A percentile compares a stretch with the other conserved stretches of the same genome.
These are phyloP conservation scores for Mastacembelus armatus DNA, from an alignment of 2,797 vertebrate genomes.

Conservation along the genomic window DNA sequence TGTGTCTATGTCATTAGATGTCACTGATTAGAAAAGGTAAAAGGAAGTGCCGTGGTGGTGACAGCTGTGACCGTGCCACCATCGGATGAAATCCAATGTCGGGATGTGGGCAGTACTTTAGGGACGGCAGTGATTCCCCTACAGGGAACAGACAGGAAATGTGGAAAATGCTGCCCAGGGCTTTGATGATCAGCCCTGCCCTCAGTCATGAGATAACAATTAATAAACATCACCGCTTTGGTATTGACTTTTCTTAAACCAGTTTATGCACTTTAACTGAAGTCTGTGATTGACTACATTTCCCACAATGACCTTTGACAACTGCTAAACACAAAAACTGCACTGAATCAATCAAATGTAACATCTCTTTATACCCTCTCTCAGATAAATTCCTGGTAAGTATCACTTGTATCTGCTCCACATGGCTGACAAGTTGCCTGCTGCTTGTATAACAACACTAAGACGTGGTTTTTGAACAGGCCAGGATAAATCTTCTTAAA, in stretches of 20 bases:
- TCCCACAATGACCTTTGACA: neutral
- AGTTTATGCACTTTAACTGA: neutral
- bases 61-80: conserved; percentile 36
- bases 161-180: conserved; percentile 33
- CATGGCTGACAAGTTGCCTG: conserved; percentile 17
- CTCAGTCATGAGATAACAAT: neutral
- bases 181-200: conserved; percentile 38
- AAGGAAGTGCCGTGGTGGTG: conserved; percentile 5
- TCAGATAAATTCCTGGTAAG: conserved; percentile 12
- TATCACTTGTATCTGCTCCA: neutral
- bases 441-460: conserved; percentile 45
- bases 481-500: conserved; percentile 55
- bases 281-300: neutral
- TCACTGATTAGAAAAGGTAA: too few relatives aligned
- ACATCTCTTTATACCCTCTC: neutral
- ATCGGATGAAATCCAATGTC: conserved; percentile 38
- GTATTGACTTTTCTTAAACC: neutral
- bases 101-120: conserved; percentile 29
- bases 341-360: neutral
- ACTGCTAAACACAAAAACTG: neutral
- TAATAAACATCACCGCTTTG: too few relatives aligned
- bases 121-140: conserved; percentile 43
- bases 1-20: too few relatives aligned
- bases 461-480: conserved; percentile 30
- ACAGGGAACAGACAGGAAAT: conserved; percentile 65